Evolutionary conservation across 37 sponge, comb jelly and placozoan species (phyloP), one percentile per base, ranked within the genome.

Genomic region (Hormiphora californensis): DNA sequence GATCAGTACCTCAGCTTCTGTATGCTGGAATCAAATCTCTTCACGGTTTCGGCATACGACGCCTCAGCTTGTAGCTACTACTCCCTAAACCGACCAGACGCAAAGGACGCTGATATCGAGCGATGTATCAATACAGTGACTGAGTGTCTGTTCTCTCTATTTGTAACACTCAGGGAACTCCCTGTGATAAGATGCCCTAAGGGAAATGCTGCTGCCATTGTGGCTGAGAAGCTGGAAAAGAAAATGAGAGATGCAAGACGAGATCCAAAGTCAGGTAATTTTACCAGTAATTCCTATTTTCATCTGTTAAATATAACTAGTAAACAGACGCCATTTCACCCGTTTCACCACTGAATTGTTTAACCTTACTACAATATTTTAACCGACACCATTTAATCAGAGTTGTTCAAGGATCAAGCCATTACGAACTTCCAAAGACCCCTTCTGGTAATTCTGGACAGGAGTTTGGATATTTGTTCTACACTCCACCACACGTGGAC

Each of bases 401-500:
- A 73, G 25, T 36, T 73, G 9, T 73, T 73, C 22, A 73, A 73
- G 25, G 81, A 73, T 36, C 81, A 73, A 73, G 81, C 81, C 21
- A 73, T 73, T 36, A 33, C 81, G 53, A 97, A 95, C 68, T 92
- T 97, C 55, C 90, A 90, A 53, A 86, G 98, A 9, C 98, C 98
- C 3, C 86, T 97, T 31, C 87, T 97, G 53, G 89, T 97, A 0
- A 92, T 97, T n/a, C 89, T 97, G 25, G 98, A 97, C 69, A 87
- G 98, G 25, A 89, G 88, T n/a, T 88, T 94, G 54, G 99, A 94
- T 86, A 89, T 97, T 38, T 92, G 94, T 85, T 95, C 95, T 19
- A 90, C 92, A 30, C 89, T 97, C n/a, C 99, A 97, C 63, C 98
- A 97, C 88, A 94, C 98, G 28, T 97, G 98, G 98, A 97, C 95